Conservation (phyloP, 1,140 invertebrate species). For the Chlorops oryzae region DNA sequence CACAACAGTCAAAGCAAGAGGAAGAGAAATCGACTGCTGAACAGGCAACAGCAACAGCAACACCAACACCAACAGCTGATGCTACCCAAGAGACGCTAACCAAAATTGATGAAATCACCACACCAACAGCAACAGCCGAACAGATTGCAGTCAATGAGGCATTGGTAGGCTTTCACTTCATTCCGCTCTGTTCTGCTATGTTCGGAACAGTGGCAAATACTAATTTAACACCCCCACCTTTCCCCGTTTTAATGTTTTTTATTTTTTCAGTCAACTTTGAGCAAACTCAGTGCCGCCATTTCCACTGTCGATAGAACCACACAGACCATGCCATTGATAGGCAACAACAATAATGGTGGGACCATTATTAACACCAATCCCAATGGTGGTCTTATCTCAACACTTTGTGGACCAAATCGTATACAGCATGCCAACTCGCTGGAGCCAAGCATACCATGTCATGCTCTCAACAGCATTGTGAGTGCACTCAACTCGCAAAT, state of each 20-base stretch:
- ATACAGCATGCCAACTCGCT: slow-evolving; percentile 38
- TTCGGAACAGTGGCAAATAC: no score
- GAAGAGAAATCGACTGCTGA: slow-evolving; percentile 9
- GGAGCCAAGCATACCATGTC: slow-evolving; percentile 52
- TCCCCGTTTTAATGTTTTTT: no score
- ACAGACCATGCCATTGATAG: slow-evolving; percentile 15
- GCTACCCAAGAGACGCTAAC: not conserved
- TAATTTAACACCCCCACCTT: no score
- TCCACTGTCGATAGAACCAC: slow-evolving; percentile 24
- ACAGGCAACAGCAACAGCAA: slow-evolving; percentile 4
- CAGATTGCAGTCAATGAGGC: slow-evolving; percentile 22
- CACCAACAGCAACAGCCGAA: not conserved
- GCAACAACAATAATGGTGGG: not conserved
- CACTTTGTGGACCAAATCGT: slow-evolving; percentile 38
- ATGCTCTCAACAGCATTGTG: slow-evolving; percentile 51
- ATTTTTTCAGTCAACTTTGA: slow-evolving; percentile 17
- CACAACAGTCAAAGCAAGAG: no score
- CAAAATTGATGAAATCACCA: no score
- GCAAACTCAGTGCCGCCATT: slow-evolving; percentile 18
- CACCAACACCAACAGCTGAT: slow-evolving; percentile 2
- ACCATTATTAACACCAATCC: slow-evolving; percentile 2
- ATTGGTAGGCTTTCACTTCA: slow-evolving; percentile 20
- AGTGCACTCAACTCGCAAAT: slow-evolving; percentile 53
- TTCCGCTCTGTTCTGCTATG: slow-evolving; percentile 19
- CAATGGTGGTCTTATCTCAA: slow-evolving; percentile 4